A percentile compares a stretch with the other conserved stretches of the same genome.
phyloP scores from a whole-genome alignment of 2,113 vertebrate genomes.

The Ptyas mucosa region DNA sequence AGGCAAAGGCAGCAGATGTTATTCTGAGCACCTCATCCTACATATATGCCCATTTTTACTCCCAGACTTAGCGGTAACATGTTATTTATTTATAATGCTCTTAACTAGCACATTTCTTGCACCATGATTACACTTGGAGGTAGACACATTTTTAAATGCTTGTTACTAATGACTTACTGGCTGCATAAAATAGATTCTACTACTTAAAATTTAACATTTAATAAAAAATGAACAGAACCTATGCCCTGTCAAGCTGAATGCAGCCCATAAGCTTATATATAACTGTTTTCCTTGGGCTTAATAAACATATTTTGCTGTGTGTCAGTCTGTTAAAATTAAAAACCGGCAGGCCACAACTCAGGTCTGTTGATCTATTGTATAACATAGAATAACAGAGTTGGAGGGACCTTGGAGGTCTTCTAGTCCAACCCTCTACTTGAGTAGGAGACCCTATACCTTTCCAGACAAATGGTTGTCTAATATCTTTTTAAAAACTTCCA shows the following conservation, averaged over 20 bases:
- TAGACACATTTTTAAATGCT: background rate
- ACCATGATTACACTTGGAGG: background rate
- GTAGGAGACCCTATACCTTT: background rate
- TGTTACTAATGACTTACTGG: background rate
- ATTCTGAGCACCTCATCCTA: background rate
- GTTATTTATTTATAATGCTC: background rate
- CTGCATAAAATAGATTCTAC: background rate
- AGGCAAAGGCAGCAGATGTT: background rate
- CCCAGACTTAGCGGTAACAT: background rate
- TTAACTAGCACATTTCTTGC: background rate
- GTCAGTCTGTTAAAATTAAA: background rate
- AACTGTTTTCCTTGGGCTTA: background rate
- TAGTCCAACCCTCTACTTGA: background rate
- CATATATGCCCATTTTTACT: background rate
- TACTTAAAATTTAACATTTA: background rate
- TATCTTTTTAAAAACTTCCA: background rate
- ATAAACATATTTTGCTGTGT: background rate
- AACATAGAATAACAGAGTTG: background rate
- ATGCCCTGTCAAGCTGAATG: background rate
- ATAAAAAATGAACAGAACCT: background rate
- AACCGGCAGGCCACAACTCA: background rate
- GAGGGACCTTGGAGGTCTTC: background rate
- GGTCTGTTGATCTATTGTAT: background rate
- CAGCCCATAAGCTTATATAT: background rate
- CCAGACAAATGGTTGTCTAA: background rate